Evolutionary conservation across 1,140 invertebrate genomes (phyloP), one percentile per base, ranked within the genome.

Genomic region (Philotrypesis tridentata): DNA sequence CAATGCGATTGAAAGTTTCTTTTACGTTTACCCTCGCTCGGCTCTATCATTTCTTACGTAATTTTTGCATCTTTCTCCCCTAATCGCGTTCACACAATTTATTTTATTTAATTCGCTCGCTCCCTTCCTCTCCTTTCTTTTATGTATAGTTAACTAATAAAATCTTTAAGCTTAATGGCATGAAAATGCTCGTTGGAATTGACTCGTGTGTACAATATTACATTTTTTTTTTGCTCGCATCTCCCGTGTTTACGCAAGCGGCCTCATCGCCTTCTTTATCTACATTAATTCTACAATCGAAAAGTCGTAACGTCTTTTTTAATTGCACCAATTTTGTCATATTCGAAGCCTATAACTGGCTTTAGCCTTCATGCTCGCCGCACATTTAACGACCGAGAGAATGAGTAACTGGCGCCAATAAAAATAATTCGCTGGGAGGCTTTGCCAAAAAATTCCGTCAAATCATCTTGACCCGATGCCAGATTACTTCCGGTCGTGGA

Each of bases 101-200:
- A 31, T 63, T 77, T 37, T 2, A 55, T n/a, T 55, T 31, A 60
- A 75, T 82, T 82, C 61, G 9, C 73, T 43, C 60, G 29, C 61
- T 82, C 82, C 76, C 75, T 82, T 84, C 33, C 27, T 65, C 27
- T 65, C 27, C 23, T 29, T 27, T 82, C 80, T 79, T 55, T 74
- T 84, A 88, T 88, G 87, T 61, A 78, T 31, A 65, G 48, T 78
- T 82, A 88, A 88, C 86, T 90, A 91, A 88, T 88, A 85, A 85
- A 88, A 88, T 89, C 85, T 87, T 91, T 90, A 92, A 91, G 89
- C 90, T 91, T 90, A 90, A 83, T 92, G 86, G 90, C 90, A 92
- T 91, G 88, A 91, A 91, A 92, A 91, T 91, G 90, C 90, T 91
- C 87, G 88, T 92, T 91, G 90, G 89, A 91, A 92, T 92, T 91